These are phyloP conservation scores for Chaenogobius annularis DNA, from an alignment of 2,113 vertebrate genomes.

Conservation along the genomic window DNA sequence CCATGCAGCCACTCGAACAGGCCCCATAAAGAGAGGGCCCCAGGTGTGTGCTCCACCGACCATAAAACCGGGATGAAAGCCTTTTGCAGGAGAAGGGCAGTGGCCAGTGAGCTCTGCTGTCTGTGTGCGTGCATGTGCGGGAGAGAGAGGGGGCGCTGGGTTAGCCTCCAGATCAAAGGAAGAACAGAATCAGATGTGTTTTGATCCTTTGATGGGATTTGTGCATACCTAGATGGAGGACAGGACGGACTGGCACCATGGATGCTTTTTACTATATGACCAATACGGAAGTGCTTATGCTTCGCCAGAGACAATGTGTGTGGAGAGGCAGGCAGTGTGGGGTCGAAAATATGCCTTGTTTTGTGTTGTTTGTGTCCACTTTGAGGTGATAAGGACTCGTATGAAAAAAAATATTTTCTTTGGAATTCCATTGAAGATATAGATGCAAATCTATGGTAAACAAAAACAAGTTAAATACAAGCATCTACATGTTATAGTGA, in stretches of 20 bases:
- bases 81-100: conserved; percentile 51
- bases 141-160: neutral
- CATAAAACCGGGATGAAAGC: conserved; percentile 70
- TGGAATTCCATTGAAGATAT: no score
- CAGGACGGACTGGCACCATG: conserved; percentile 21
- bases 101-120: conserved; percentile 37
- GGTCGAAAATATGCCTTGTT: neutral
- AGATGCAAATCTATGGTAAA: neutral
- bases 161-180: conserved; percentile 53
- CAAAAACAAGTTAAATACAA: neutral
- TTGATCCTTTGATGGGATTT: conserved; percentile 61
- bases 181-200: conserved; percentile 52
- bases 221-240: conserved; percentile 13
- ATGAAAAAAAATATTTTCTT: no score
- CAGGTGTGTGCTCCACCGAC: conserved; percentile 70
- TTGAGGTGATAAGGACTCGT: no score
- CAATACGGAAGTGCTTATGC: conserved; percentile 5
- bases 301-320: neutral
- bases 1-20: conserved; percentile 49
- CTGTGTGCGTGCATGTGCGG: conserved; percentile 9
- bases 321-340: conserved; percentile 8
- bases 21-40: conserved; percentile 59
- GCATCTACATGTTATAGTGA: no score
- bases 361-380: neutral
- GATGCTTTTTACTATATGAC: conserved; percentile 50